These are phyloP conservation scores for Geotrypetes seraphini DNA, from an alignment of 2,797 vertebrate species.

Conservation along the genomic window DNA sequence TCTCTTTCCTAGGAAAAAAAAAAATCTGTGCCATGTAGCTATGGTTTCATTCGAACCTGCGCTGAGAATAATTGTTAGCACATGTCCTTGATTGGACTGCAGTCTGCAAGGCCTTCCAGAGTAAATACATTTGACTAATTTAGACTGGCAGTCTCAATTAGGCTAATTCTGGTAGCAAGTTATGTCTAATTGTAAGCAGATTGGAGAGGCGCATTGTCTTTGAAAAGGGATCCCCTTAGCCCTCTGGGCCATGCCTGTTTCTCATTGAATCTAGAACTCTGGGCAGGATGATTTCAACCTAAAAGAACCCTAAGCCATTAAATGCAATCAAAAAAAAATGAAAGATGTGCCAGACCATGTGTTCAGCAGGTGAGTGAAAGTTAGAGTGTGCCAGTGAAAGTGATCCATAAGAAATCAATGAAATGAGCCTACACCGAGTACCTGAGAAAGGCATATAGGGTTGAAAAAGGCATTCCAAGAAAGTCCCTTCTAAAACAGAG, in stretches of 20 bases:
- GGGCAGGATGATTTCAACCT: slow-evolving; percentile 37
- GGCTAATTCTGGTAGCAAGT: slow-evolving; percentile 42
- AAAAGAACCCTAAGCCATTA: slow-evolving; percentile 32
- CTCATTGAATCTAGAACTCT: slow-evolving; percentile 29
- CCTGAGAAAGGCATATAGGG: too few relatives aligned
- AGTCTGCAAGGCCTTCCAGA: slow-evolving; percentile 26
- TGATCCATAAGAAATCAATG: slow-evolving; percentile 3
- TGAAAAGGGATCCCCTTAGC: slow-evolving; percentile 38
- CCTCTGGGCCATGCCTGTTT: slow-evolving; percentile 37
- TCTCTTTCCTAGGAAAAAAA: too few relatives aligned
- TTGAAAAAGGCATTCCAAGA: too few relatives aligned
- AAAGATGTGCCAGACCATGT: slow-evolving; percentile 30
- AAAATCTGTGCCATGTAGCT: slow-evolving; percentile 30
- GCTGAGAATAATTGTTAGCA: slow-evolving; percentile 38
- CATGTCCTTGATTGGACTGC: slow-evolving; percentile 32
- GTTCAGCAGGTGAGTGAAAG: slow-evolving; percentile 33
- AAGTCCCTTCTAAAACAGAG: too few relatives aligned
- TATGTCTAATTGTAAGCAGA: slow-evolving; percentile 49
- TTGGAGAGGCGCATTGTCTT: slow-evolving; percentile 34
- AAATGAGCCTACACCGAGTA: too few relatives aligned
- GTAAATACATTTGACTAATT: slow-evolving; percentile 44
- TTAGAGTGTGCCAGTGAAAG: slow-evolving; percentile 18
- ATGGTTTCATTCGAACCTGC: slow-evolving; percentile 26
- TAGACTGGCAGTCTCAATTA: slow-evolving; percentile 49
- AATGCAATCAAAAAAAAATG: slow-evolving; percentile 37